phyloP scores from a whole-genome alignment of 2,888 invertebrate species.

The Himalopsyche anomala region DNA sequence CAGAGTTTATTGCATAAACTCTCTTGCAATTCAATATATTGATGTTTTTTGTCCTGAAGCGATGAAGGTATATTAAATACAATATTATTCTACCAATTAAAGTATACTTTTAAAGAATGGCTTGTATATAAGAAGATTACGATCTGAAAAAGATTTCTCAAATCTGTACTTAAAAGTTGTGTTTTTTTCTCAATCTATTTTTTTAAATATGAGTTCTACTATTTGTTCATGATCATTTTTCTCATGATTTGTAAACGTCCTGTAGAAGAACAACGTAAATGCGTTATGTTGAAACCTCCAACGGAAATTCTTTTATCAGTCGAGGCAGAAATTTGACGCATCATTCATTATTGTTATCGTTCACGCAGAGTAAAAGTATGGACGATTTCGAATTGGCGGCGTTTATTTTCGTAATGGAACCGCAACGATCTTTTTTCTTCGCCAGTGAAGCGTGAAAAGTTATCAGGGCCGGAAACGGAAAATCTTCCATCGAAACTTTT shows the following conservation, averaged over 20 bases:
- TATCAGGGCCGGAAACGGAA: conserved; percentile 45
- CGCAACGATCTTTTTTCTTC: conserved; percentile 41
- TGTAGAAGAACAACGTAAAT: conserved; percentile 41
- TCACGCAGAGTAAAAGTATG: conserved; percentile 46
- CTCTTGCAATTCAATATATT: too few species aligned
- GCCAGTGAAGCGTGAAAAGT: conserved; percentile 53
- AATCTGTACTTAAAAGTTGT: too few species aligned
- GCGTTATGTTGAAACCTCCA: conserved; percentile 50
- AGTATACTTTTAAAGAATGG: too few species aligned
- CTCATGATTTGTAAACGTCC: conserved; percentile 9
- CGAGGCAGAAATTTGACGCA: conserved; percentile 64
- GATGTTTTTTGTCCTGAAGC: too few species aligned
- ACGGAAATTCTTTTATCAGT: conserved; percentile 63
- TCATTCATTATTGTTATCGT: conserved; percentile 65
- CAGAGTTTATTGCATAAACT: too few species aligned
- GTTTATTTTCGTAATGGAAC: conserved; percentile 56
- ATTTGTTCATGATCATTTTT: neutral
- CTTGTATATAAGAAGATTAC: too few species aligned
- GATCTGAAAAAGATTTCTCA: too few species aligned
- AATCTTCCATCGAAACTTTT: conserved; percentile 27
- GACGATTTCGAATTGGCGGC: conserved; percentile 63
- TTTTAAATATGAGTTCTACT: too few species aligned
- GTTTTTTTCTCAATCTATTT: too few species aligned
- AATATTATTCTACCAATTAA: too few species aligned
- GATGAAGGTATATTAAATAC: too few species aligned